These are phyloP conservation scores for Byasa hedistus DNA, from an alignment of 2,888 invertebrate species.

Conservation along the genomic window DNA sequence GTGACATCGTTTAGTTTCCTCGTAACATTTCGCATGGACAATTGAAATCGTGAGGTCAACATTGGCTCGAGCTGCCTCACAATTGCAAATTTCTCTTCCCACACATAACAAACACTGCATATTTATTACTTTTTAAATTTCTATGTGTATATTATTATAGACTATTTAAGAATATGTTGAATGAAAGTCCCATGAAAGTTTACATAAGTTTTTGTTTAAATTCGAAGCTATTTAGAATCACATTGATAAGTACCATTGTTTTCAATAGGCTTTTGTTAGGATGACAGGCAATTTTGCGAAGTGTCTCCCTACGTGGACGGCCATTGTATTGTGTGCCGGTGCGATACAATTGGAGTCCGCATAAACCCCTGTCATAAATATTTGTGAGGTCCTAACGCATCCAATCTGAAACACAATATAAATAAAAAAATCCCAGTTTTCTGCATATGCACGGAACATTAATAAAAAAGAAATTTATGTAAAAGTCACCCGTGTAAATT, in stretches of 20 bases:
- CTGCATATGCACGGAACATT: not conserved
- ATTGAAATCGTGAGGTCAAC: conserved; percentile 79
- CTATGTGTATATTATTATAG: conserved; percentile 34
- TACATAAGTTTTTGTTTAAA: not conserved
- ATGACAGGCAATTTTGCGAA: conserved; percentile 27
- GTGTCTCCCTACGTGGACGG: conserved; percentile 30
- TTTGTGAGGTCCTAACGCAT: conserved; percentile 37
- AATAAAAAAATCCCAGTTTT: conserved; percentile 14
- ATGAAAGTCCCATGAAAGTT: not conserved
- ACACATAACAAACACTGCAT: conserved; percentile 59
- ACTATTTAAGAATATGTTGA: conserved; percentile 8
- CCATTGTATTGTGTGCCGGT: conserved; percentile 43
- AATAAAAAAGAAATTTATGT: not conserved
- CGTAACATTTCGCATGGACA: conserved; percentile 77
- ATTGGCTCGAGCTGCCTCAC: conserved; percentile 68
- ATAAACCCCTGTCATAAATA: conserved; percentile 50
- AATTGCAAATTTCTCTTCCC: conserved; percentile 75
- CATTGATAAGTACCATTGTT: conserved; percentile 22
- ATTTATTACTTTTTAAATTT: conserved; percentile 59
- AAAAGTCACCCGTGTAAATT: conserved; percentile 39
- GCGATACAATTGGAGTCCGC: conserved; percentile 48
- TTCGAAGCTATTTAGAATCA: not conserved
- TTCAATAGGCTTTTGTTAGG: conserved; percentile 30
- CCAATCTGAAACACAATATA: conserved; percentile 19
- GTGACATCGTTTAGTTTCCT: conserved; percentile 74